These are phyloP conservation scores for Epizoanthus rinbou DNA, from an alignment of 92 coral and sea anemone species.

Conservation along the genomic window DNA sequence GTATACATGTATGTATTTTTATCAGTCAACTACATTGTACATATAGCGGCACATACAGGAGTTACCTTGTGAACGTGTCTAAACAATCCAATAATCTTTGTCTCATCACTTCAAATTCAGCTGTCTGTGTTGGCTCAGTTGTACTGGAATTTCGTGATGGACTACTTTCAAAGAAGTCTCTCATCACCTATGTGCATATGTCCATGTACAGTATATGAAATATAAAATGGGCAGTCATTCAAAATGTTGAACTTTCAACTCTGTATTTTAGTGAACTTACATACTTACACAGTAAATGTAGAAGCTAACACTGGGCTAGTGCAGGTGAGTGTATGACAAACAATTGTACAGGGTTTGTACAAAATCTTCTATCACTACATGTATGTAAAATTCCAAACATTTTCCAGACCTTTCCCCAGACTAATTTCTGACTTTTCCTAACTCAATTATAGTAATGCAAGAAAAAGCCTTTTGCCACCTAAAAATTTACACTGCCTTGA, in stretches of 20 bases:
- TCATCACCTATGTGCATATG: conserved; percentile 69
- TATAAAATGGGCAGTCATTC: not conserved
- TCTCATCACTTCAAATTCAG: conserved; percentile 93
- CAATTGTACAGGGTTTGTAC: too few species aligned
- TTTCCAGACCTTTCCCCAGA: too few species aligned
- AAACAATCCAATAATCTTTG: conserved; percentile 85
- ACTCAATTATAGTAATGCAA: not conserved
- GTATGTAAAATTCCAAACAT: too few species aligned
- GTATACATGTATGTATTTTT: too few species aligned
- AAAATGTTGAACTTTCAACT: too few species aligned
- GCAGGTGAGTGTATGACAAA: too few species aligned
- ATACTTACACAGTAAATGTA: too few species aligned
- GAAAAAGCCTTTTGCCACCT: too few species aligned
- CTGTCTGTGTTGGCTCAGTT: conserved; percentile 82
- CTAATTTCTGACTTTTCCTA: not conserved
- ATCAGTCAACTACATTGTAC: too few species aligned
- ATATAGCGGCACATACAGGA: not conserved
- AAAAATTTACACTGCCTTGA: not conserved
- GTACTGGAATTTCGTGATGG: conserved; percentile 74
- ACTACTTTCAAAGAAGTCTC: conserved; percentile 94
- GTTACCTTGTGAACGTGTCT: conserved; percentile 90
- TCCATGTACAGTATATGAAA: not conserved
- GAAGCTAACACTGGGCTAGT: too few species aligned
- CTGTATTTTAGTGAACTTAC: too few species aligned
- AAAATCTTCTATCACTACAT: too few species aligned